These are phyloP conservation scores for Parotia lawesii DNA, from an alignment of 2,113 vertebrate species.

Conservation along the genomic window DNA sequence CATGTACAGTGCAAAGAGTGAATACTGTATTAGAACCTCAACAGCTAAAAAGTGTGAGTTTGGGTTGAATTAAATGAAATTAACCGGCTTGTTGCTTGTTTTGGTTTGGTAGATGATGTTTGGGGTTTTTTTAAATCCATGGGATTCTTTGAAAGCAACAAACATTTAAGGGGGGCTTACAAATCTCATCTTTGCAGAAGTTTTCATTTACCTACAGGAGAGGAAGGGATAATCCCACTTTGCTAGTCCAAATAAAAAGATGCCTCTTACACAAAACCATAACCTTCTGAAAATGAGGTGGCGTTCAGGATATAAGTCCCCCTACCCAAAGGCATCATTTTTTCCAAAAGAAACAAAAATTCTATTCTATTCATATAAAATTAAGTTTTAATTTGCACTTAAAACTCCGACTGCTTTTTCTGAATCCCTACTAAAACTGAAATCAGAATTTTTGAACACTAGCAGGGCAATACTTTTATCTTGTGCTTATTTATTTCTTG, in stretches of 20 bases:
- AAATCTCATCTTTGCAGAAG: not conserved
- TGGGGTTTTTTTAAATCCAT: not conserved
- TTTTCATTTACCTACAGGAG: not conserved
- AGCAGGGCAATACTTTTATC: not conserved
- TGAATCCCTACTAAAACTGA: not conserved
- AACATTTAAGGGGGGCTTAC: not conserved
- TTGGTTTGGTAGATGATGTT: not conserved
- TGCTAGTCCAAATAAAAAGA: not conserved
- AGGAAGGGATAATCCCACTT: not conserved
- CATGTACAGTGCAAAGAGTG: not conserved
- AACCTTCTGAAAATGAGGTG: not conserved
- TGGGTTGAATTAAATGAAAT: not conserved
- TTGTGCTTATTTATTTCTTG: not conserved
- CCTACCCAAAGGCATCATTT: rapidly evolving
- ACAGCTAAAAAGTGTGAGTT: not conserved
- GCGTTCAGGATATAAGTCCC: not conserved
- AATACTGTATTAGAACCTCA: not conserved
- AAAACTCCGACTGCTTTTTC: not conserved
- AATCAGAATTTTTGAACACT: not conserved
- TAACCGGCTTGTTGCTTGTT: not conserved
- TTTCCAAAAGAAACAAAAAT: not conserved
- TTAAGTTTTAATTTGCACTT: not conserved
- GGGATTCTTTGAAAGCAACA: not conserved
- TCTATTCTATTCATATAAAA: not conserved
- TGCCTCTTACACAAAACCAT: not conserved